Evolutionary conservation across 2,113 vertebrate species (phyloP), one percentile per base, ranked within the genome.

Genomic region (Zapus hudsonius): DNA sequence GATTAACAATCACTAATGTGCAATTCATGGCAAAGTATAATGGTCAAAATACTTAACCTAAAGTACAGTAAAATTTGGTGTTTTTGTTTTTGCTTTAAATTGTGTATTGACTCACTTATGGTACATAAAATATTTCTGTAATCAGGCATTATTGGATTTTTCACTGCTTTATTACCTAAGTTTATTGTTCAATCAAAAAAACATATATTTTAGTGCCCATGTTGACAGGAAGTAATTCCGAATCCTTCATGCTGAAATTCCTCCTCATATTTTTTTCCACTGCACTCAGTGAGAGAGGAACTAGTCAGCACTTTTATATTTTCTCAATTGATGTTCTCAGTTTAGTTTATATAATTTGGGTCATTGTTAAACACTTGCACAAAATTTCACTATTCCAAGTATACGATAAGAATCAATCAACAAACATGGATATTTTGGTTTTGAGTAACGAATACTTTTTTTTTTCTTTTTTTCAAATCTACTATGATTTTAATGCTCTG

Each of bases 161-260:
- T 95, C 89, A 96, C 84, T 94, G 90, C 96, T 95, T 96, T 96
- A 97, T 96, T 96, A 91, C 95, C 92, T 81, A 91, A 94, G 96
- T 97, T 96, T 97, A 97, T 96, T 97, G 96, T 95, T 95, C 94
- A 97, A 96, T 97, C 92, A 95, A 96, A 95, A 97, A 94, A 90
- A 25, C 96, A 95, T 96, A 95, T 97, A 96, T 97, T 96, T 96
- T 75, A 83, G 70, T 80, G 92, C 79, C 31, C 69, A 36, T 72
- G 84, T 88, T 97, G 96, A 96, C 95, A 95, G 92, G 93, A 96
- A 97, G 94, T 95, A 95, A 96, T 97, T 96, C 88, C 93, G 84
- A 96, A 90, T 91, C 96, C 92, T 96, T 95, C 95, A 95, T 85
- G 73, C 92, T 95, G 94, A 96, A 97, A 96, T 96, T 85, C 85